Percentiles rank a stretch among this genome's conserved stretches.
These are phyloP conservation scores for Potorous gilbertii DNA, from an alignment of 2,797 vertebrate species.

Conservation along the genomic window DNA sequence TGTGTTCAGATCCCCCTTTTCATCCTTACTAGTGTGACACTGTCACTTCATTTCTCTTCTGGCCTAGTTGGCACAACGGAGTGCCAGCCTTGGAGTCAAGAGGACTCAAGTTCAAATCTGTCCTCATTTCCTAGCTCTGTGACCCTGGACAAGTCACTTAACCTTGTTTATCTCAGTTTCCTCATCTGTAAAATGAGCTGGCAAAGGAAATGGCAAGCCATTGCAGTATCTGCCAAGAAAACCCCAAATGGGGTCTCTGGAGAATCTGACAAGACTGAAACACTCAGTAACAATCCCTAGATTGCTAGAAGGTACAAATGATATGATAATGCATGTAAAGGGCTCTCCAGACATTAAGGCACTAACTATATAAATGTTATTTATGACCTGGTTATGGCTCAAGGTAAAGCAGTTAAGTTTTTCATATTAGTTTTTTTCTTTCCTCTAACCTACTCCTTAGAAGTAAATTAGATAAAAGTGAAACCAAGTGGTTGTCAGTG, in stretches of 20 bases:
- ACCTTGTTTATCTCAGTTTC: neutral
- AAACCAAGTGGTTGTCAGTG: slow-evolving; percentile 5
- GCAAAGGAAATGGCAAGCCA: neutral
- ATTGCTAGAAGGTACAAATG: neutral
- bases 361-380: neutral
- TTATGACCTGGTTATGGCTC: slow-evolving; percentile 12
- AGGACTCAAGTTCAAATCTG: neutral
- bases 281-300: neutral
- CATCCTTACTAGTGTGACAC: neutral
- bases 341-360: neutral
- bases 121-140: neutral
- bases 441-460: slow-evolving; percentile 2
- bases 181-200: neutral
- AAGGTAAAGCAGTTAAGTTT: slow-evolving; percentile 14
- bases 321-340: neutral
- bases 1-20: neutral
- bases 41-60: neutral
- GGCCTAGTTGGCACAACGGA: neutral
- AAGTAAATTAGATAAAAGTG: slow-evolving; percentile 51
- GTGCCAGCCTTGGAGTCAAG: neutral
- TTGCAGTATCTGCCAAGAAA: neutral
- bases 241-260: neutral
- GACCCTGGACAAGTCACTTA: neutral
- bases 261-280: neutral
- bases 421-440: slow-evolving; percentile 40